Evolutionary conservation across 92 coral and sea anemone genomes (phyloP).

Genomic region (Isaurus tuberculatus): DNA sequence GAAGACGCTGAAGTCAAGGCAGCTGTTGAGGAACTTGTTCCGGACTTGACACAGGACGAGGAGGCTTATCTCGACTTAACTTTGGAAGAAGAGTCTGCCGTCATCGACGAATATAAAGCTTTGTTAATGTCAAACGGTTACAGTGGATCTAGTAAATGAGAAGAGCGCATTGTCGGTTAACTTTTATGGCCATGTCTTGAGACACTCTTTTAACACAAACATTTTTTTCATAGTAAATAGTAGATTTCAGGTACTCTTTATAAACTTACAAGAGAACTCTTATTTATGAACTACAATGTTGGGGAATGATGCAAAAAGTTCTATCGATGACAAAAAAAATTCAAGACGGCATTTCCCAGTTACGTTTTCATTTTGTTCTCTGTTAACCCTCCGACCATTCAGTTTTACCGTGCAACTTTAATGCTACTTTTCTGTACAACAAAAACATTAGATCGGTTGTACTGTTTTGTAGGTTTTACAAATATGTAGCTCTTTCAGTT

Average conservation of each 20-base stretch:
- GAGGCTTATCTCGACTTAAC: slow-evolving; percentile 81
- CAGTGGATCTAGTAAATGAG: background rate
- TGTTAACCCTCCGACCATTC: too few species aligned
- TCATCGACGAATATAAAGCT: slow-evolving; percentile 79
- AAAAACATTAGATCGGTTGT: too few species aligned
- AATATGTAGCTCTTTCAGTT: too few species aligned
- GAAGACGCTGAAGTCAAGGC: slow-evolving; percentile 71
- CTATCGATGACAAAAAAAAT: background rate
- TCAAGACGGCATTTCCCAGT: background rate
- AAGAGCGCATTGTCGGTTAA: background rate
- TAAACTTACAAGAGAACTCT: background rate
- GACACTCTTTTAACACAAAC: background rate
- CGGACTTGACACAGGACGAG: slow-evolving; percentile 63
- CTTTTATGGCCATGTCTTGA: background rate
- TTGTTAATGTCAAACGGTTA: slow-evolving; percentile 59
- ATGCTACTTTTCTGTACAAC: too few species aligned
- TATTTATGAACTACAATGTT: background rate
- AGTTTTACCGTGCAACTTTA: too few species aligned
- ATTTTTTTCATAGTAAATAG: background rate
- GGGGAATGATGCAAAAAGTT: background rate
- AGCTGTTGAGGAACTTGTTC: slow-evolving; percentile 74
- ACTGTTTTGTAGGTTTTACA: too few species aligned
- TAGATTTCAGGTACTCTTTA: background rate
- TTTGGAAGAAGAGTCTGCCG: slow-evolving; percentile 77
- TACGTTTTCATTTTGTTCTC: too few species aligned